Base-by-base conservation (phyloP, 2,888 invertebrate species). In the Melikaiella ostensackeni region DNA sequence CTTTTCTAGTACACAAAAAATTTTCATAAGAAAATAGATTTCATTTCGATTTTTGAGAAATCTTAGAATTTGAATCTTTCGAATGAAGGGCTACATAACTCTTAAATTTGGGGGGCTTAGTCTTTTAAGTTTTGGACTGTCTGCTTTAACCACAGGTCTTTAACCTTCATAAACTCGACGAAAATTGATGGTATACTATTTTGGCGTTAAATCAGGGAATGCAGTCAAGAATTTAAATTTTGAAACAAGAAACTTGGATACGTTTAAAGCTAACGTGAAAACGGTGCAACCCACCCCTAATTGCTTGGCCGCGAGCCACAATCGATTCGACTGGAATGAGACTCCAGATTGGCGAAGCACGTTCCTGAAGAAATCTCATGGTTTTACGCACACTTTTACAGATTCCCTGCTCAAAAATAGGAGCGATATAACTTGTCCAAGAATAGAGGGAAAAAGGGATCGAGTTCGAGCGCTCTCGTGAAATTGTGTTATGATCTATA, bases 401-500 rank as follows among this genome's bases (percentile, higher is more conserved):
- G 11, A 30, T 70, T 76, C 50, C 27, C 76, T 63, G 64, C 74
- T 78, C 76, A 77, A 76, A 80, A 82, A 82, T 79, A 77, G 79
- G 76, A 73, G 46, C 80, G 64, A 80, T 80, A 82, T 80, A 82
- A 79, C 76, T 77, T 57, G 76, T 75, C 79, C 76, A 79, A 82
- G 70, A 80, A 77, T 82, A 82, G 80, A 73, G 77, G 75, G 78
- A 75, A 30, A 74, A 46, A 77, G 74, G 61, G 73, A 80, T 80
- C 78, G 75, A 70, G 75, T 76, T 70, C 63, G 59, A 55, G 55
- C 64, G 38, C 70, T 66, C 30, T 66, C 74, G 73, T 73, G 74
- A 80, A 80, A 80, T 81, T 77, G 79, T 81, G 77, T 76, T 76
- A 21, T 33, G 61, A 21, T 78, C 80, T 80, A 81, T 80, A 81